These are phyloP conservation scores for Andrena haemorrhoa DNA, from an alignment of 2,888 invertebrate species.

Conservation along the genomic window DNA sequence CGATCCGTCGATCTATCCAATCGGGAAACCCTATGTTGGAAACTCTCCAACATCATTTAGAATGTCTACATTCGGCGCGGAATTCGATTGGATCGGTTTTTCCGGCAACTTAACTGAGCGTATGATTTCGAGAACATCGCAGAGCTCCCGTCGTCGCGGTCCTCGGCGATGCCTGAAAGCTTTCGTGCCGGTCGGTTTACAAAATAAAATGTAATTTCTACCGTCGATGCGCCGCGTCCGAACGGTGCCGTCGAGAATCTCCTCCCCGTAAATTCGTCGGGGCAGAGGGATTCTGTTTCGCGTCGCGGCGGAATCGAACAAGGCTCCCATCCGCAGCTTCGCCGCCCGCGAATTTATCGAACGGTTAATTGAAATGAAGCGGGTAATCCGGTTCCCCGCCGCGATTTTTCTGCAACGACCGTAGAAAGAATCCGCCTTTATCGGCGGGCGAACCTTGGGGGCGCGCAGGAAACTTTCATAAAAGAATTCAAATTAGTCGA, in stretches of 20 bases:
- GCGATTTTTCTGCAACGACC: slow-evolving; percentile 34
- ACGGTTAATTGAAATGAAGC: slow-evolving; percentile 59
- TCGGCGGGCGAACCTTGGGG: slow-evolving; percentile 43
- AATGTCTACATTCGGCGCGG: slow-evolving; percentile 46
- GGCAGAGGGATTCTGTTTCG: slow-evolving; percentile 11
- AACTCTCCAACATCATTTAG: slow-evolving; percentile 61
- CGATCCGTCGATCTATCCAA: slow-evolving; percentile 56
- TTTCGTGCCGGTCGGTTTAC: background rate
- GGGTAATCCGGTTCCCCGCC: slow-evolving; percentile 37
- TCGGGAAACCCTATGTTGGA: slow-evolving; percentile 48
- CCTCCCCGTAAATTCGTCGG: background rate
- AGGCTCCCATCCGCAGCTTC: slow-evolving; percentile 21
- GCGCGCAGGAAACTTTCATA: slow-evolving; percentile 63
- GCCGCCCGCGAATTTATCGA: slow-evolving; percentile 45
- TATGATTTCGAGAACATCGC: slow-evolving; percentile 41
- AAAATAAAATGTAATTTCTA: slow-evolving; percentile 7
- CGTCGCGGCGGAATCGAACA: slow-evolving; percentile 8
- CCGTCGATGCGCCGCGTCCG: background rate
- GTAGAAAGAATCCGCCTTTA: slow-evolving; percentile 58
- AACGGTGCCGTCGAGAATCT: slow-evolving; percentile 15
- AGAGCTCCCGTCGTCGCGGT: background rate
- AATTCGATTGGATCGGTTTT: slow-evolving; percentile 48
- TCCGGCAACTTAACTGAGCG: slow-evolving; percentile 48
- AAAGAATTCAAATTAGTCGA: slow-evolving; percentile 74
- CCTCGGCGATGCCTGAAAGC: background rate